phyloP scores from a whole-genome alignment of 2,113 vertebrate species.

The Elachura formosa region DNA sequence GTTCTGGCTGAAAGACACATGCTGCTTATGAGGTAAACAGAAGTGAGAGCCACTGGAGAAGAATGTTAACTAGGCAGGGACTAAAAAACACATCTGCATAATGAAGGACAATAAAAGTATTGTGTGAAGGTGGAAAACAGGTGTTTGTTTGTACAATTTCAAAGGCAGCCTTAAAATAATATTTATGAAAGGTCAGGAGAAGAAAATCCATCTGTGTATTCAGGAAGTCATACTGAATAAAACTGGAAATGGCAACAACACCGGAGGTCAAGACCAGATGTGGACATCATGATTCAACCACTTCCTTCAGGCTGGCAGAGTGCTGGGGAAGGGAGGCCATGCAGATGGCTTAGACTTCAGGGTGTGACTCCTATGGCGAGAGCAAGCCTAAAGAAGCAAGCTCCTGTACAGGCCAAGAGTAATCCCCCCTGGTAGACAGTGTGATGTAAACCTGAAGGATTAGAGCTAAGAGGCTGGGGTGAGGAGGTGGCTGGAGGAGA shows the following conservation, averaged over 20 bases:
- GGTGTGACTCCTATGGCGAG: rapidly evolving
- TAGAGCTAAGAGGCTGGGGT: neutral
- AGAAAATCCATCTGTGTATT: constrained; percentile 21
- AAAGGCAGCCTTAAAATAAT: constrained; percentile 15
- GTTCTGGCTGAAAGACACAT: neutral
- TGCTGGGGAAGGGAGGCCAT: neutral
- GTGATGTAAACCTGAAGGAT: neutral
- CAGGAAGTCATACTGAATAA: constrained; percentile 34
- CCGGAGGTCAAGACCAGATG: neutral
- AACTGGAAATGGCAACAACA: neutral
- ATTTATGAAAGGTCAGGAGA: constrained; percentile 1
- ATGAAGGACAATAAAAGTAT: neutral
- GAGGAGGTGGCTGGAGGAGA: neutral
- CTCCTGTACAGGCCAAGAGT: neutral
- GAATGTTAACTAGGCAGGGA: neutral
- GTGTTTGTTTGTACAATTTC: neutral
- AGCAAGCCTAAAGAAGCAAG: neutral
- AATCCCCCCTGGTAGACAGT: neutral
- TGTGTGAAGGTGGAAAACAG: neutral
- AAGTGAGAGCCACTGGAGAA: neutral
- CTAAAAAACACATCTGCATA: neutral
- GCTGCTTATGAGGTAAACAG: neutral
- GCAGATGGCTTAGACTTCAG: neutral
- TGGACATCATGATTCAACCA: neutral
- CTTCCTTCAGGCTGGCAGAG: neutral